Percentiles rank a stretch among this genome's conserved stretches.
Conservation (phyloP, 2,888 invertebrate genomes). For the Chrysotoxum bicinctum region DNA sequence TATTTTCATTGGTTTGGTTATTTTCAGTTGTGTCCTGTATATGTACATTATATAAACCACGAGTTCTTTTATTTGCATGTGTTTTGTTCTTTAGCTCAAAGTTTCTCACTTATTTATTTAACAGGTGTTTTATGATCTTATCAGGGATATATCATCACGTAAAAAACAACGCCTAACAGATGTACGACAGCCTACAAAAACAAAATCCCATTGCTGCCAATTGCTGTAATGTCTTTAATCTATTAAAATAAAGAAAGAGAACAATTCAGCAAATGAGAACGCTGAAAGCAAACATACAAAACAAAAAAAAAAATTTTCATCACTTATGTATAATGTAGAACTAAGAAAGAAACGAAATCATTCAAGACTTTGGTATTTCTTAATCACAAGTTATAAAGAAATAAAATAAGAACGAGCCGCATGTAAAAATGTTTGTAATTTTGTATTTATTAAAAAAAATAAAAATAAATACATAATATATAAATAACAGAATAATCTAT, state of each 20-base stretch:
- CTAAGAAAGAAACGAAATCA: constrained; percentile 37
- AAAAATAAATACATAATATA: constrained; percentile 41
- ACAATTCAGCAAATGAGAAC: constrained; percentile 6
- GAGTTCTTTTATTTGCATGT: neutral
- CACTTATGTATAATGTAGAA: constrained; percentile 34
- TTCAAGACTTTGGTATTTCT: constrained; percentile 51
- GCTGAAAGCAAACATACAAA: constrained; percentile 15
- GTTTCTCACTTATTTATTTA: constrained; percentile 27
- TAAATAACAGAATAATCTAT: constrained; percentile 28
- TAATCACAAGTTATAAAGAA: constrained; percentile 29
- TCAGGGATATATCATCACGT: constrained; percentile 82
- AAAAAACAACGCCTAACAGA: constrained; percentile 82
- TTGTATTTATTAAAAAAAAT: constrained; percentile 60
- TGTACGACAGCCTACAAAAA: constrained; percentile 81
- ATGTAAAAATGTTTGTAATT: constrained; percentile 66
- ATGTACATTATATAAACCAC: neutral
- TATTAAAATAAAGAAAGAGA: neutral
- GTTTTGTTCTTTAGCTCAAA: neutral
- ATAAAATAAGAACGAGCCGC: constrained; percentile 41
- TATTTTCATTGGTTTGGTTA: neutral
- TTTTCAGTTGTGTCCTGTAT: neutral
- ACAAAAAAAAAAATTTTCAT: constrained; percentile 6
- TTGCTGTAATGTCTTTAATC: constrained; percentile 78
- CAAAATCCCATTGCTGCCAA: constrained; percentile 82
- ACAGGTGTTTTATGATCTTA: constrained; percentile 82